phyloP scores from a whole-genome alignment of 1,140 invertebrate species.

The Philopotamus ludificatus region DNA sequence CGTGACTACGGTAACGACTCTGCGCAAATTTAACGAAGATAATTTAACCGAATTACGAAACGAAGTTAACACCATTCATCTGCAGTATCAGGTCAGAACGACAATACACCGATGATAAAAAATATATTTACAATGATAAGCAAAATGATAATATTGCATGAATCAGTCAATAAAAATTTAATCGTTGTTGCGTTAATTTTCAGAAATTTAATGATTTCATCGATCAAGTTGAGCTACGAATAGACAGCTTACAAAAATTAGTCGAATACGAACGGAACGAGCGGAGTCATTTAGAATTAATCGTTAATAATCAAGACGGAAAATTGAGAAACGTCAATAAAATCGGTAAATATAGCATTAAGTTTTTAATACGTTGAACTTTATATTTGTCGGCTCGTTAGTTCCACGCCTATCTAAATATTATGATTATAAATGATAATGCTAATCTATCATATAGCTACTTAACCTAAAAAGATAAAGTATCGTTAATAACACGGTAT shows the following conservation, averaged over 20 bases:
- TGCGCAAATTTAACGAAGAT: conserved; percentile 29
- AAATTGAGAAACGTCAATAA: conserved; percentile 33
- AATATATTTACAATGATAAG: not conserved
- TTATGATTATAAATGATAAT: too few relatives aligned
- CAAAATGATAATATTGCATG: not conserved
- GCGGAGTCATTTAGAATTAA: conserved; percentile 33
- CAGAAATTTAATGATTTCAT: not conserved
- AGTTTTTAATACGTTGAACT: not conserved
- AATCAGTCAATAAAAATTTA: not conserved
- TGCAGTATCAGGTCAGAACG: not conserved
- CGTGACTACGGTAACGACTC: conserved; percentile 22
- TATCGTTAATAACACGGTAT: too few relatives aligned
- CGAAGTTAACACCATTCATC: conserved; percentile 6
- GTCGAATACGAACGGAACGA: conserved; percentile 32
- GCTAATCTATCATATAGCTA: too few relatives aligned
- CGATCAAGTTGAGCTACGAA: conserved; percentile 24
- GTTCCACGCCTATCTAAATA: too few relatives aligned
- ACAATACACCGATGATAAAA: not conserved
- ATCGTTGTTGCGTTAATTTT: not conserved
- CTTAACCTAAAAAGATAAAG: too few relatives aligned
- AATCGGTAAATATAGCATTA: conserved; percentile 35
- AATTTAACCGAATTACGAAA: conserved; percentile 11
- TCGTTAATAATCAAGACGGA: conserved; percentile 36
- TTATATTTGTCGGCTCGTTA: too few relatives aligned
- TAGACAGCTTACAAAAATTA: conserved; percentile 21